Evolutionary conservation across 2,797 vertebrate genomes (phyloP).

Genomic region (Onychomys torridus): DNA sequence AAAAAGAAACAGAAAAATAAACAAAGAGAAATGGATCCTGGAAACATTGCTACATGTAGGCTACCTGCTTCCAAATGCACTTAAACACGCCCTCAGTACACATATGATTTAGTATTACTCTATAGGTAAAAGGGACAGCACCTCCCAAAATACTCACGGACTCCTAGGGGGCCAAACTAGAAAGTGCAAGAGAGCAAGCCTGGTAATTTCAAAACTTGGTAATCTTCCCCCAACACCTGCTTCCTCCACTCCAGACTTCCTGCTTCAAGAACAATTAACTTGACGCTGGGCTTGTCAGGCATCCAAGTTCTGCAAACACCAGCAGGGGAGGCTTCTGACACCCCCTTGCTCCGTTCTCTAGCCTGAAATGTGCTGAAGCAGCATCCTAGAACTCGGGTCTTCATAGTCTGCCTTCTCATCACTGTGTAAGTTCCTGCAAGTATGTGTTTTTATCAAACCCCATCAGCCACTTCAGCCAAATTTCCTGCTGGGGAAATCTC

Average conservation of each 20-base stretch:
- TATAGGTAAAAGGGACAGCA: conserved; percentile 69
- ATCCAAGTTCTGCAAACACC: conserved; percentile 70
- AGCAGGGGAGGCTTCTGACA: conserved; percentile 58
- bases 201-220: conserved; percentile 36
- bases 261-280: conserved; percentile 85
- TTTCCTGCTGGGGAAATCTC: background rate
- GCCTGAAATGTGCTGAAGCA: background rate
- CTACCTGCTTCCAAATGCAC: conserved; percentile 79
- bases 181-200: conserved; percentile 75
- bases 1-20: conserved; percentile 78
- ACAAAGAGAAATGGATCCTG: conserved; percentile 75
- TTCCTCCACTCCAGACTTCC: conserved; percentile 87
- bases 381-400: background rate
- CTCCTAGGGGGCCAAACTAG: conserved; percentile 65
- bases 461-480: background rate
- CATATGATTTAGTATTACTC: conserved; percentile 49
- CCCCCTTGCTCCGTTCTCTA: background rate
- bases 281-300: conserved; percentile 64
- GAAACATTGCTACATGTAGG: conserved; percentile 65
- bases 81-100: conserved; percentile 62
- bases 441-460: too few relatives aligned
- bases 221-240: conserved; percentile 86
- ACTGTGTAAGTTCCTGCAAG: background rate
- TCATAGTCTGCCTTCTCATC: background rate
- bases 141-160: conserved; percentile 71